Evolutionary conservation across 1,140 invertebrate species (phyloP).

Genomic region (Drosophila teissieri): DNA sequence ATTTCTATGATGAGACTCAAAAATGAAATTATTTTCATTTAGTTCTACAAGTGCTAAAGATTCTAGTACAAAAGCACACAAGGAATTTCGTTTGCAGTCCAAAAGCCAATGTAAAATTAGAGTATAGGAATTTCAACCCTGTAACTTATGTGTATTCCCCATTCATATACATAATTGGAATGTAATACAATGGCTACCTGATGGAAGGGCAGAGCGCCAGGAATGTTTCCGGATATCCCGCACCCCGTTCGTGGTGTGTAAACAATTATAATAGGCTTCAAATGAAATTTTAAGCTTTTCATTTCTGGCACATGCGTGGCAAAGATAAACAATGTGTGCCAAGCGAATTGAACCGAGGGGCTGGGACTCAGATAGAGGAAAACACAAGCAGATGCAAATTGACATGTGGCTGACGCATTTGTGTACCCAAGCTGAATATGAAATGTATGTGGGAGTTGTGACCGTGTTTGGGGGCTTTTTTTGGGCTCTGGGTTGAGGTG

Average conservation of each 20-base stretch:
- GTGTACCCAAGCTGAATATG: conserved; percentile 71
- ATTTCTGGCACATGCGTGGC: conserved; percentile 47
- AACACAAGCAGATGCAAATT: conserved; percentile 43
- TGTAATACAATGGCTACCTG: not conserved
- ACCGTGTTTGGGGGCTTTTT: conserved; percentile 12
- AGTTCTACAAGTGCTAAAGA: not conserved
- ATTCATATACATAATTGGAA: not conserved
- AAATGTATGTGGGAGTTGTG: conserved; percentile 52
- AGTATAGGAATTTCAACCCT: not conserved
- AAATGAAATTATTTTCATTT: not conserved
- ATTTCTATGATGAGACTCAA: not conserved
- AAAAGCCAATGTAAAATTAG: too few species aligned
- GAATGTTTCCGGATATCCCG: conserved; percentile 25
- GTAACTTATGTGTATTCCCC: too few species aligned
- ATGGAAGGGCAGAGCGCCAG: conserved; percentile 2
- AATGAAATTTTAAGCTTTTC: conserved; percentile 68
- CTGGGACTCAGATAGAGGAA: conserved; percentile 6
- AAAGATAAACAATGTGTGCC: conserved; percentile 34
- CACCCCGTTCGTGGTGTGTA: conserved; percentile 42
- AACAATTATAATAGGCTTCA: conserved; percentile 65
- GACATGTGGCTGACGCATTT: conserved; percentile 68
- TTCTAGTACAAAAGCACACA: too few species aligned
- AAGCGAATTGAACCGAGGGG: too few species aligned
- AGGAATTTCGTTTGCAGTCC: too few species aligned
- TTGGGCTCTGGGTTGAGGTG: conserved; percentile 3